Evolutionary conservation across 1,140 invertebrate genomes (phyloP).

Genomic region (Archegozetes longisetosus): DNA sequence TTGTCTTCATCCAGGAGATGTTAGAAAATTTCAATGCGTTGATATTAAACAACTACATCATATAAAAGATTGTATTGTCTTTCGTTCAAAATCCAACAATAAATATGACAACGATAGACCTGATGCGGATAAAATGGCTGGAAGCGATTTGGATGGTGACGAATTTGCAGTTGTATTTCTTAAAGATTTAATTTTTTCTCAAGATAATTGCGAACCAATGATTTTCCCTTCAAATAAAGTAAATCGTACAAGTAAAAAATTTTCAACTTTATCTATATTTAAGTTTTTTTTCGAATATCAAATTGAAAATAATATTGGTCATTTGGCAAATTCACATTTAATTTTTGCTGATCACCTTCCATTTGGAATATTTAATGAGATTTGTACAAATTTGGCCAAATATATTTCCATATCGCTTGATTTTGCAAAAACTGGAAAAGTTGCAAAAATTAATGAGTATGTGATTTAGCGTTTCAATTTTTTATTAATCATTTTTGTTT

Average conservation of each 20-base stretch:
- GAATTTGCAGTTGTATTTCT: slow-evolving; percentile 28
- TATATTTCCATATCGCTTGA: slow-evolving; percentile 24
- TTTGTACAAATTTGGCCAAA: slow-evolving; percentile 22
- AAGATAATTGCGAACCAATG: slow-evolving; percentile 16
- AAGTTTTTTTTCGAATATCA: no score
- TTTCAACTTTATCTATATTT: no score
- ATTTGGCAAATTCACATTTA: slow-evolving; percentile 25
- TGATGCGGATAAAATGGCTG: slow-evolving; percentile 30
- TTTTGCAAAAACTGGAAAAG: slow-evolving; percentile 25
- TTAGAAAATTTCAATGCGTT: slow-evolving; percentile 1
- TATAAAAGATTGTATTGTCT: slow-evolving; percentile 5
- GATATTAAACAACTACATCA: slow-evolving; percentile 3
- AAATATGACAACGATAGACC: slow-evolving; percentile 23
- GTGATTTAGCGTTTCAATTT: no score
- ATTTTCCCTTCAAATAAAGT: slow-evolving; percentile 15
- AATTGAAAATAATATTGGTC: no score
- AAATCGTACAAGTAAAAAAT: no score
- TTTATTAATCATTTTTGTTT: no score
- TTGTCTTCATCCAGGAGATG: slow-evolving; percentile 13
- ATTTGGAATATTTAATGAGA: slow-evolving; percentile 22
- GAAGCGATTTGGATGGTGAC: slow-evolving; percentile 30
- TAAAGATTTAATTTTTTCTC: slow-evolving; percentile 16
- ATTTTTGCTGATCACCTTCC: slow-evolving; percentile 20
- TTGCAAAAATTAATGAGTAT: no score
- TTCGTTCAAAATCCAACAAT: slow-evolving; percentile 12